Base-by-base conservation (phyloP, 2,888 invertebrate species). In the Pristionchus fissidentatus region DNA sequence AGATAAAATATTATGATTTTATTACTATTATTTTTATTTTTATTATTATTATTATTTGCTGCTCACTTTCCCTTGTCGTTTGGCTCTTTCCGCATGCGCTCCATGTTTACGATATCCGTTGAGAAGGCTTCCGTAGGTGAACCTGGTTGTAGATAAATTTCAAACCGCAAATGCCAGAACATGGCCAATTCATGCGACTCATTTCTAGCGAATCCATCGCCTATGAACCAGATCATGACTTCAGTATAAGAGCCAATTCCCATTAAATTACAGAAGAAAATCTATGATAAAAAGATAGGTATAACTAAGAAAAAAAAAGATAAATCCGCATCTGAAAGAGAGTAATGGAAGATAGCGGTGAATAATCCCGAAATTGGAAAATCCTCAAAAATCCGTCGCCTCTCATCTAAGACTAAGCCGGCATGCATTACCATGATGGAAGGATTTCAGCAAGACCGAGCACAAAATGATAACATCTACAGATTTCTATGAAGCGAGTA, bases 121-220 rank as follows among this genome's bases (percentile, higher is more conserved):
- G 89, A 89, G 87, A 90, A 91, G 19, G 89, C 91, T 55, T 90
- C 90, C 46, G 86, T 87, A 8, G 90, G 90, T 22, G 89, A 90
- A 29, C 32, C 70, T 70, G 41, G 10, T 10, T 41, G 15, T 2
- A 32, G 7, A 29, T 32, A 52, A 52, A 52, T 52, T 10, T 52
- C n/a, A 15, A 52, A 8, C n/a, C n/a, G 15, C 15, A n/a, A 15
- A 55, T 57, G 26, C n/a, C 3, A 0, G 26, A 3, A 26, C n/a
- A n/a, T n/a, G n/a, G n/a, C n/a, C n/a, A n/a, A n/a, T n/a, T n/a
- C n/a, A n/a, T n/a, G n/a, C n/a, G n/a, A n/a, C n/a, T n/a, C n/a
- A n/a, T n/a, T n/a, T n/a, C n/a, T n/a, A n/a, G n/a, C n/a, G n/a
- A n/a, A n/a, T n/a, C n/a, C n/a, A n/a, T n/a, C n/a, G n/a, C n/a